Evolutionary conservation across 2,113 vertebrate species (phyloP).

Genomic region (Bujurquina vittata): DNA sequence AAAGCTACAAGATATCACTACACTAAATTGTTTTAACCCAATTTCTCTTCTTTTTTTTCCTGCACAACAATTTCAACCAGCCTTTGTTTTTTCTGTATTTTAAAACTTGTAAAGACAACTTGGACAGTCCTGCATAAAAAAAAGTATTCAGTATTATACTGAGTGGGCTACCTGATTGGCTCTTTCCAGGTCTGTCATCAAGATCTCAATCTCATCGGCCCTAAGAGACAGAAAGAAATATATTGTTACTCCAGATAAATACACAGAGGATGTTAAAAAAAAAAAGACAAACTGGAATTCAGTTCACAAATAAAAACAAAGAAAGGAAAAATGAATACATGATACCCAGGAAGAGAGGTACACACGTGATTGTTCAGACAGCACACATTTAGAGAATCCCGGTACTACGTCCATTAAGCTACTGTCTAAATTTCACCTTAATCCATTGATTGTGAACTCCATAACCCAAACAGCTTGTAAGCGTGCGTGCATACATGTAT

Average conservation of each 20-base stretch:
- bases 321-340: constrained; percentile 17
- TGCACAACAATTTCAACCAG: not conserved
- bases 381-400: constrained; percentile 42
- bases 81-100: not conserved
- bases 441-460: constrained; percentile 79
- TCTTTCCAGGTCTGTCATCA: constrained; percentile 99
- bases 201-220: constrained; percentile 98
- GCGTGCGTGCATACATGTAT: constrained; percentile 70
- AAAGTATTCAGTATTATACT: not conserved
- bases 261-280: not conserved
- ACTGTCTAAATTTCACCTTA: constrained; percentile 80
- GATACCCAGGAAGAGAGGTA: constrained; percentile 14
- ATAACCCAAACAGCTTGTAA: constrained; percentile 76
- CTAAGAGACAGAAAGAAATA: constrained; percentile 76
- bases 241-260: constrained; percentile 22
- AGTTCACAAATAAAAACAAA: constrained; percentile 12
- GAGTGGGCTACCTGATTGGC: constrained; percentile 91
- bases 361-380: constrained; percentile 32
- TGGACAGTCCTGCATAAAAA: not conserved
- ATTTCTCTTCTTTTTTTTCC: not conserved
- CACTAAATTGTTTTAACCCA: not conserved
- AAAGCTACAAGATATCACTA: not conserved
- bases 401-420: constrained; percentile 64
- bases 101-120: not conserved
- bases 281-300: not conserved